Evolutionary conservation across 2,888 invertebrate genomes (phyloP), one percentile per base, ranked within the genome.

Genomic region (Formica aserva): DNA sequence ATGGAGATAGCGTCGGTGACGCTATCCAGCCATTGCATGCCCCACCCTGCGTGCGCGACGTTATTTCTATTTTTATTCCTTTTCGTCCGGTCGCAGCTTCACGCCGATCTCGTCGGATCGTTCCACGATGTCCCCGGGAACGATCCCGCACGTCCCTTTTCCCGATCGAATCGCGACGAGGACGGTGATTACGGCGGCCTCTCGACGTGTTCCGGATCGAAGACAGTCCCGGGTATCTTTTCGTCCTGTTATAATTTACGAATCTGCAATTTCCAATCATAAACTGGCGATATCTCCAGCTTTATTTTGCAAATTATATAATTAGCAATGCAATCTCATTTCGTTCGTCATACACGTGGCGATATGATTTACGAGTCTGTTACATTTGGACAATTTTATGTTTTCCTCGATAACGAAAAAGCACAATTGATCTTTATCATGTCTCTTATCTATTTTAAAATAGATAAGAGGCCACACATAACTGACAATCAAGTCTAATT

Each of bases 21-120:
- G 93, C 93, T 92, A 88, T 87, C 89, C 92, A 92, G 91, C 92
- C 93, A 92, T 93, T 92, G 91, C 88, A 91, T 89, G 93, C 93
- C 93, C 93, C 93, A 93, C 93, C 93, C 93, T 90, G 75, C 65
- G 84, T 82, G 84, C 71, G 78, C n/a, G 84, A 75, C 78, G 71
- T 87, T 89, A 87, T 91, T 89, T 89, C 87, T 91, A 86, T 87
- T 89, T 89, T 88, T 87, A 48, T 83, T 63, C 66, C 71, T 67
- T 66, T 71, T 11, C n/a, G 26, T 80, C 11, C 8, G 63, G n/a
- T 15, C 22, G 29, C n/a, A 9, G 3, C 26, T 1, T 9, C 32
- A 1, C 5, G 55, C n/a, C 26, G 38, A 63, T 1, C 26, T 22
- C 52, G 32, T 5, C 32, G 32, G 32, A 32, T 32, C 32, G 6